phyloP scores from a whole-genome alignment of 2,797 vertebrate species.

The Sarcophilus harrisii region DNA sequence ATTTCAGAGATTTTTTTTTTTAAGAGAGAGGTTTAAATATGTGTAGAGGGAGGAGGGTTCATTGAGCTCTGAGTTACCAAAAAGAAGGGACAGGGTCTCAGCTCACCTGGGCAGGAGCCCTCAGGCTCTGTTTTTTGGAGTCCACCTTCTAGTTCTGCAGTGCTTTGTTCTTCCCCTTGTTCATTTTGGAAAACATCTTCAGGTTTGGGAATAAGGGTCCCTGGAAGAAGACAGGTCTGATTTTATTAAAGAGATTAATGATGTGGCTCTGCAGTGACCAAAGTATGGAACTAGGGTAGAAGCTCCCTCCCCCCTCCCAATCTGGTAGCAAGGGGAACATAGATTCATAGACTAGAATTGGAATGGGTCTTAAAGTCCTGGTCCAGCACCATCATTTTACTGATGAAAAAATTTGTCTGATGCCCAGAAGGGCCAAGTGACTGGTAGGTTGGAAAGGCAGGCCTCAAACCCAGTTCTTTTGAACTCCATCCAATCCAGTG shows the following conservation, averaged over 20 bases:
- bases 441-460: background rate
- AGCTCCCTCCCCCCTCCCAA: background rate
- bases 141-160: background rate
- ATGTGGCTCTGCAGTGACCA: background rate
- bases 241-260: background rate
- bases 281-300: background rate
- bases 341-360: background rate
- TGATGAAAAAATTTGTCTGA: background rate
- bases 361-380: background rate
- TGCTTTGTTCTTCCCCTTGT: conserved; percentile 44
- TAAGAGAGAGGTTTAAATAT: background rate
- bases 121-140: conserved; percentile 13
- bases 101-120: conserved; percentile 76
- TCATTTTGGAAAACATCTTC: conserved; percentile 32
- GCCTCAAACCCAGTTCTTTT: background rate
- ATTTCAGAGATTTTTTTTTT: background rate
- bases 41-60: background rate
- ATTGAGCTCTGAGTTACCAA: background rate
- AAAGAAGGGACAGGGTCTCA: background rate
- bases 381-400: background rate
- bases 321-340: background rate
- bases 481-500: background rate
- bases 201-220: conserved; percentile 7
- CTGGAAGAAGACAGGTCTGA: conserved; percentile 36
- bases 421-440: conserved; percentile 11